Evolutionary conservation across 2,888 invertebrate genomes (phyloP).

Genomic region (Apantesis nais): DNA sequence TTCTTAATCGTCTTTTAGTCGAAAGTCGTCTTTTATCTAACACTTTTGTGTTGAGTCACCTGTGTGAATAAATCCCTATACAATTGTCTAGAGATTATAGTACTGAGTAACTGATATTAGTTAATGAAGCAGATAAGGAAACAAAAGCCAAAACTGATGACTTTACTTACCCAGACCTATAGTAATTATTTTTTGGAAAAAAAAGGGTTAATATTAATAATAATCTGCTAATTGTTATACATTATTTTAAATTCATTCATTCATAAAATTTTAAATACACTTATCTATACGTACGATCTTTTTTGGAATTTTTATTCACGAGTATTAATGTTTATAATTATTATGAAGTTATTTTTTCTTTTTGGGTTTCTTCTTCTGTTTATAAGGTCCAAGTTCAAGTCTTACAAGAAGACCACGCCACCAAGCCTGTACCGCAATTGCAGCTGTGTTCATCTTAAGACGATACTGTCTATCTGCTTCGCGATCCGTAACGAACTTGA

Average conservation of each 20-base stretch:
- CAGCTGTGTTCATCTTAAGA: constrained; percentile 70
- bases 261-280: no score
- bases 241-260: neutral
- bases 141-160: neutral
- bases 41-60: constrained; percentile 30
- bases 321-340: no score
- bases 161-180: neutral
- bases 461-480: constrained; percentile 65
- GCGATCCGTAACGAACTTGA: constrained; percentile 56
- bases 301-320: no score
- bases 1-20: constrained; percentile 19
- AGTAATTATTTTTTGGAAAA: neutral
- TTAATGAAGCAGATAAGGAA: neutral
- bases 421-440: constrained; percentile 75
- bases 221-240: neutral
- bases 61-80: neutral
- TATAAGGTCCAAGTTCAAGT: constrained; percentile 36
- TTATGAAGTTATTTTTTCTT: neutral
- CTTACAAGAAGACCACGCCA: constrained; percentile 64
- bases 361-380: constrained; percentile 13
- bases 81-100: neutral
- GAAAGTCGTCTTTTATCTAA: constrained; percentile 12
- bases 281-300: no score
- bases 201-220: neutral
- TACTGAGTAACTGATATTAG: constrained; percentile 5